phyloP scores from a whole-genome alignment of 2,113 vertebrate genomes.

The human region GRCh38 chr4:140972501-140973000 shows the following conservation, averaged over 20 bases:
- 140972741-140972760: not conserved
- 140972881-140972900: not conserved
- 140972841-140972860: not conserved
- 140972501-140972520: not conserved
- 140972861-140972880: not conserved
- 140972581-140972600: not conserved
- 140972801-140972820: not conserved
- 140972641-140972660: not conserved
- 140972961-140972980: not conserved
- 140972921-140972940: not conserved
- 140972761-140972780: not conserved
- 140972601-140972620: not conserved
- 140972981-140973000: not conserved
- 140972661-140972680: not conserved
- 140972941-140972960: not conserved
- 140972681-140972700: not conserved
- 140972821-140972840: not conserved
- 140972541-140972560: not conserved
- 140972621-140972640: not conserved
- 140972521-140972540: not conserved
- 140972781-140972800: not conserved
- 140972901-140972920: not conserved
- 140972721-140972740: not conserved
- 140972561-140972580: not conserved
- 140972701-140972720: not conserved